Percentiles rank a stretch among this genome's conserved stretches.
Evolutionary conservation across 2,888 invertebrate species (phyloP).

Genomic region (Tortrix viridana): DNA sequence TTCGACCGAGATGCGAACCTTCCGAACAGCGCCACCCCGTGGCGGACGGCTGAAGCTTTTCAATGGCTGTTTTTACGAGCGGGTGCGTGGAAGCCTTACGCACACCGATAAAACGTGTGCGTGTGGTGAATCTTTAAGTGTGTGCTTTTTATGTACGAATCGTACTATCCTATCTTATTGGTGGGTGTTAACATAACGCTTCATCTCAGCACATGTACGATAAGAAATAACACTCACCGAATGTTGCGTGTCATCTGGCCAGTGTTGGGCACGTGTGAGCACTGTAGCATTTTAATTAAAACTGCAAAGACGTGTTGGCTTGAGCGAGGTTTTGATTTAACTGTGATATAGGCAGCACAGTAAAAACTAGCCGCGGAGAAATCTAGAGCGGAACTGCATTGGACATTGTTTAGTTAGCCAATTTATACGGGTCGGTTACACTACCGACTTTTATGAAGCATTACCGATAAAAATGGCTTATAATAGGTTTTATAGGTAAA

Average conservation of each 20-base stretch:
- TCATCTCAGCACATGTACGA: conserved; percentile 40
- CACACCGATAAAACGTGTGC: conserved; percentile 74
- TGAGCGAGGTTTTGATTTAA: conserved; percentile 79
- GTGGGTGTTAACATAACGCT: conserved; percentile 52
- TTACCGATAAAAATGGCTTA: conserved; percentile 80
- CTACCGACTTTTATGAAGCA: conserved; percentile 81
- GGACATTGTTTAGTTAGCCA: conserved; percentile 83
- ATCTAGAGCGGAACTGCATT: conserved; percentile 80
- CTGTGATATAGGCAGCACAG: conserved; percentile 76
- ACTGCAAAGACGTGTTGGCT: conserved; percentile 76
- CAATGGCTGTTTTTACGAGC: conserved; percentile 72
- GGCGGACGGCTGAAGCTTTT: conserved; percentile 81
- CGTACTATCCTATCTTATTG: conserved; percentile 63
- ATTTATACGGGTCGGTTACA: conserved; percentile 85
- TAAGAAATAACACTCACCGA: conserved; percentile 60
- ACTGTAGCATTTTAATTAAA: conserved; percentile 74
- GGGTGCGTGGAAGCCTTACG: conserved; percentile 71
- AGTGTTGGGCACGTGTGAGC: conserved; percentile 63
- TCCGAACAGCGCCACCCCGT: conserved; percentile 74
- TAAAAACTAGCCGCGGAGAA: conserved; percentile 78
- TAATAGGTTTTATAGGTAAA: conserved; percentile 80
- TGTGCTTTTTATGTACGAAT: conserved; percentile 71
- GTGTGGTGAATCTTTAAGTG: conserved; percentile 68
- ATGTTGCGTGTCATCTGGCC: conserved; percentile 57
- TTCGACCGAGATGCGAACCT: conserved; percentile 63